Evolutionary conservation across 2,113 vertebrate species (phyloP), one percentile per base, ranked within the genome.

Genomic region (Bolborhynchus lineola): DNA sequence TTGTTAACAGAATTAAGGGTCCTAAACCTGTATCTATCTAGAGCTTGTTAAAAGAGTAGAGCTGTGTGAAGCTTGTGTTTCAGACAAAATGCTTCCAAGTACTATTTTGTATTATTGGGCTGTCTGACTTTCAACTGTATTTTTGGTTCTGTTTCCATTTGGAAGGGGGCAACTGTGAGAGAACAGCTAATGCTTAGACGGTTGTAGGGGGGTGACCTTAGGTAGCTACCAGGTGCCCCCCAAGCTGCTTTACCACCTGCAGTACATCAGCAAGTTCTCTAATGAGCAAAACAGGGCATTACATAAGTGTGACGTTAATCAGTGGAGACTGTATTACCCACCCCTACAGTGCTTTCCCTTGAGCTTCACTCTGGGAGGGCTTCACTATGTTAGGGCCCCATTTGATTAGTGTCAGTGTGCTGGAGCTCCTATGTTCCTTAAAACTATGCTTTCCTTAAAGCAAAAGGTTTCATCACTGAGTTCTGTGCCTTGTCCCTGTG

Each of bases 381-480:
- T 70, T 33, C 6, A 2, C 5, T 7, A 16, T 2, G 0, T 13
- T 1, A 0, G 10, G 16, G 41, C 11, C 35, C 55, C 1, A 1
- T 13, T 7, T 21, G 23, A 47, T 29, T 1, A 4, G 11, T 0
- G 0, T 8, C 0, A 0, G 23, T 14, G 41, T 52, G 25, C 16
- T 1, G 1, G 16, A 13, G 10, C 16, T 75, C 57, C 25, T 5
- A 2, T 0, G 2, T 11, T 16, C 16, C 55, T n/a, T 2, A 14
- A 21, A 71, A 50, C 28, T 5, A 2, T 0, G 2, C 13, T 46
- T 44, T 16, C 23, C 65, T 31, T 2, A 13, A 21, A 71, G 57
- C 16, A 70, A 39, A 13, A 60, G 6, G 8, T 71, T 53, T 44
- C 46, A 16, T 37, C 6, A 6, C 24, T 26, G 42, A 26, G 25